These are phyloP conservation scores for Diglossa cyanea DNA, from an alignment of 2,797 vertebrate genomes.

Conservation along the genomic window DNA sequence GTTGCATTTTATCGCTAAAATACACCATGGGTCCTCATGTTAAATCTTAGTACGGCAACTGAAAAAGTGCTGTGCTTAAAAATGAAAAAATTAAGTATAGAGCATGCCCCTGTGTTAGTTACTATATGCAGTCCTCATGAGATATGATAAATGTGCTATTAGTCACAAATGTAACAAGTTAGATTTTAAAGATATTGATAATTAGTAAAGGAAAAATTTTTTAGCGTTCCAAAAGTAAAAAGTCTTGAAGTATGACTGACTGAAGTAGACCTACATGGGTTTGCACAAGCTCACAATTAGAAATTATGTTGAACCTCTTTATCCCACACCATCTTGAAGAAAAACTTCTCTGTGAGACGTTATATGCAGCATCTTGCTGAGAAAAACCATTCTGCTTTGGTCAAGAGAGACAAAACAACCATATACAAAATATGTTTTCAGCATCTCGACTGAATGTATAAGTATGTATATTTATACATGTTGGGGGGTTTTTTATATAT, in stretches of 20 bases:
- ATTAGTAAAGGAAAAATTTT: neutral
- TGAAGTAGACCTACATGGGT: neutral
- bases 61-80: neutral
- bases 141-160: neutral
- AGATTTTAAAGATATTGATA: neutral
- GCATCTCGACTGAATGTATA: neutral
- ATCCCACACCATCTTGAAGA: neutral
- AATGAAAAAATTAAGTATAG: neutral
- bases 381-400: neutral
- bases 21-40: neutral
- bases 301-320: neutral
- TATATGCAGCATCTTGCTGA: neutral
- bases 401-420: neutral
- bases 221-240: neutral
- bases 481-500: fast-evolving
- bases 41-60: neutral
- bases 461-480: no score
- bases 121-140: neutral
- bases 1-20: neutral
- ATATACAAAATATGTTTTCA: neutral
- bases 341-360: neutral
- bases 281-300: neutral
- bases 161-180: neutral
- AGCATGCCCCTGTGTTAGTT: neutral
- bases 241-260: neutral